Conservation (phyloP, 2,113 vertebrate genomes). For the Leptobrachium leishanense region DNA sequence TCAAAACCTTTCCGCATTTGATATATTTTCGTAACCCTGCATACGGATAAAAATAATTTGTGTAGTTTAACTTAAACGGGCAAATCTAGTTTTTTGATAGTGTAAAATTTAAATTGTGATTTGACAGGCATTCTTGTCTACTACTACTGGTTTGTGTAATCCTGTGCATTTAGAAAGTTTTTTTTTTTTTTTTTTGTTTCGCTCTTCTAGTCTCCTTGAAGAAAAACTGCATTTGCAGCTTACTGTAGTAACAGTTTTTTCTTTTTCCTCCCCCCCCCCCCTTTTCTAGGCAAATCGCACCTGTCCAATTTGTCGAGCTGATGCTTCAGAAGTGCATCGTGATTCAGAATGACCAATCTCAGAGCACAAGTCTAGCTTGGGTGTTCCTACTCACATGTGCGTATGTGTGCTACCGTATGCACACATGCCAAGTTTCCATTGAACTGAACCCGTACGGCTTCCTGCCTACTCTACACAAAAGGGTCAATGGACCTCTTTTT, state of each 20-base stretch:
- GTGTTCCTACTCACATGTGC: slow-evolving; percentile 71
- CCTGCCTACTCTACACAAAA: slow-evolving; percentile 77
- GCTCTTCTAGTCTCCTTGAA: neutral
- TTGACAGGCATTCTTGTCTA: too few species aligned
- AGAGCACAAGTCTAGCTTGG: slow-evolving; percentile 68
- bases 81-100: too few species aligned
- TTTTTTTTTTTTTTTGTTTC: too few species aligned
- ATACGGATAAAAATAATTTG: too few species aligned
- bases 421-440: slow-evolving; percentile 69
- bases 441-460: slow-evolving; percentile 73
- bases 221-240: neutral
- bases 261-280: too few species aligned
- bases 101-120: too few species aligned
- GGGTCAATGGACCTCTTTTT: slow-evolving; percentile 77
- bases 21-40: too few species aligned
- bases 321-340: slow-evolving; percentile 94
- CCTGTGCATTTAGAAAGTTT: too few species aligned
- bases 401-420: slow-evolving; percentile 50
- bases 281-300: slow-evolving; percentile 88
- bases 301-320: slow-evolving; percentile 96
- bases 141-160: too few species aligned
- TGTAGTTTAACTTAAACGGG: too few species aligned
- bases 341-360: slow-evolving; percentile 89
- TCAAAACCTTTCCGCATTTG: too few species aligned
- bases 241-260: neutral